These are phyloP conservation scores for Drosophila kurseongensis DNA, from an alignment of 1,140 invertebrate genomes.

Conservation along the genomic window DNA sequence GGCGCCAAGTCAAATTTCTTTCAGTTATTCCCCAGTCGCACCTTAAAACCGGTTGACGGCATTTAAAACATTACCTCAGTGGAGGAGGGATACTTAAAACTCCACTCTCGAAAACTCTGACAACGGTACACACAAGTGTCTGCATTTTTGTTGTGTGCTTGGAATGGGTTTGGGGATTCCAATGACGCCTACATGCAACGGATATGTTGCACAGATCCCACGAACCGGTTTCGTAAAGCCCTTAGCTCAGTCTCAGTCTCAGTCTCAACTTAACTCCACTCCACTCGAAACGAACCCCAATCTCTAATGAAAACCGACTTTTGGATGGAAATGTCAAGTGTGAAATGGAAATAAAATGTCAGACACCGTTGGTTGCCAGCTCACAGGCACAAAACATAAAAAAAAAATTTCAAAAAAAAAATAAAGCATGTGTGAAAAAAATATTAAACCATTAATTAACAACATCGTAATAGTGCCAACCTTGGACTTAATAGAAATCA, in stretches of 20 bases:
- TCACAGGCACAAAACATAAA: conserved; percentile 1
- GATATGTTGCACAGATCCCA: conserved; percentile 30
- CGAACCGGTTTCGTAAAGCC: conserved; percentile 58
- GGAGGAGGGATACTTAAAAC: conserved; percentile 16
- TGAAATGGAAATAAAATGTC: conserved; percentile 66
- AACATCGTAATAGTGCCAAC: conserved; percentile 63
- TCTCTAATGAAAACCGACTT: conserved; percentile 27
- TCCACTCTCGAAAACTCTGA: conserved; percentile 46
- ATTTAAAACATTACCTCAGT: conserved; percentile 58
- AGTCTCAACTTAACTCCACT: conserved; percentile 15
- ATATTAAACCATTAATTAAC: conserved; percentile 80
- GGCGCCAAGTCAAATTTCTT: conserved; percentile 45
- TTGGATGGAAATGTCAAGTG: conserved; percentile 72
- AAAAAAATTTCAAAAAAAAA: conserved; percentile 63
- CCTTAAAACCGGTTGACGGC: conserved; percentile 73
- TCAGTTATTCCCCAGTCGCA: conserved; percentile 56
- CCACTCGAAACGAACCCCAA: conserved; percentile 17
- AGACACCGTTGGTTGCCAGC: conserved; percentile 37
- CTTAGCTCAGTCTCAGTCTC: conserved; percentile 22
- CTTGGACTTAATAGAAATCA: conserved; percentile 82
- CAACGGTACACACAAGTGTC: conserved; percentile 58
- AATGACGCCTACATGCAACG: conserved; percentile 51
- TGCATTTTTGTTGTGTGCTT: conserved; percentile 2
- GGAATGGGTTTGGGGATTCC: conserved; percentile 15
- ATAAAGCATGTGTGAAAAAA: conserved; percentile 40